Conservation (phyloP, 2,888 invertebrate species). For the Nemotelus pantherinus region DNA sequence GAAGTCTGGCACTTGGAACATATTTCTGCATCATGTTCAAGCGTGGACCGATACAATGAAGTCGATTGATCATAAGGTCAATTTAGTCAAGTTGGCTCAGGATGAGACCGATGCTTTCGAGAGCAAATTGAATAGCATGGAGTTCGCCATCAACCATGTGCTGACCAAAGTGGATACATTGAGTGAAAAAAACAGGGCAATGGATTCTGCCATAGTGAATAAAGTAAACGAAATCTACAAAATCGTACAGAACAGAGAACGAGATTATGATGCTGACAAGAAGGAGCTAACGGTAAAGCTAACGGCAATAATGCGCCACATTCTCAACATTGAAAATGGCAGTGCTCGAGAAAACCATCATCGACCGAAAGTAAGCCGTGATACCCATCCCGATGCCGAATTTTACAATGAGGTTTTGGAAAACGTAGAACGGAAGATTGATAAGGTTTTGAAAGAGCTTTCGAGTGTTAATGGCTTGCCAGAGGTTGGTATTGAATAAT, state of each 20-base stretch:
- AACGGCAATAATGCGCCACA: conserved; percentile 55
- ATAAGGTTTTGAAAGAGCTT: conserved; percentile 15
- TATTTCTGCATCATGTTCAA: conserved; percentile 67
- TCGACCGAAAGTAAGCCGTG: not conserved
- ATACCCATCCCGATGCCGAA: conserved; percentile 6
- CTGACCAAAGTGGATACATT: conserved; percentile 61
- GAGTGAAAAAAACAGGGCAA: conserved; percentile 55
- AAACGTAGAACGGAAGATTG: conserved; percentile 21
- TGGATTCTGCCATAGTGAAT: conserved; percentile 50
- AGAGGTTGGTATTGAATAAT: conserved; percentile 29
- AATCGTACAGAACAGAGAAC: conserved; percentile 31
- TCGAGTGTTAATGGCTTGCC: not conserved
- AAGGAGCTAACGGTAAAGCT: conserved; percentile 55
- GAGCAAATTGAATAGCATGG: conserved; percentile 61
- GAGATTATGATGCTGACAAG: conserved; percentile 49
- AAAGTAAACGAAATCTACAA: conserved; percentile 47
- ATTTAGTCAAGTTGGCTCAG: conserved; percentile 64
- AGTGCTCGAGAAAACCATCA: conserved; percentile 29
- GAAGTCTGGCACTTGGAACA: conserved; percentile 67
- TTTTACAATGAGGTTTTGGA: conserved; percentile 19
- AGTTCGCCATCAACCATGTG: conserved; percentile 63
- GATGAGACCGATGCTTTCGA: conserved; percentile 54
- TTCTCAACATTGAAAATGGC: conserved; percentile 55
- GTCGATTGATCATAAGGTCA: conserved; percentile 66
- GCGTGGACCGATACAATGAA: conserved; percentile 68